Percentiles rank a stretch among this genome's conserved stretches.
phyloP scores from a whole-genome alignment of 2,797 vertebrate genomes.

The Crossoptilon crossoptilon region DNA sequence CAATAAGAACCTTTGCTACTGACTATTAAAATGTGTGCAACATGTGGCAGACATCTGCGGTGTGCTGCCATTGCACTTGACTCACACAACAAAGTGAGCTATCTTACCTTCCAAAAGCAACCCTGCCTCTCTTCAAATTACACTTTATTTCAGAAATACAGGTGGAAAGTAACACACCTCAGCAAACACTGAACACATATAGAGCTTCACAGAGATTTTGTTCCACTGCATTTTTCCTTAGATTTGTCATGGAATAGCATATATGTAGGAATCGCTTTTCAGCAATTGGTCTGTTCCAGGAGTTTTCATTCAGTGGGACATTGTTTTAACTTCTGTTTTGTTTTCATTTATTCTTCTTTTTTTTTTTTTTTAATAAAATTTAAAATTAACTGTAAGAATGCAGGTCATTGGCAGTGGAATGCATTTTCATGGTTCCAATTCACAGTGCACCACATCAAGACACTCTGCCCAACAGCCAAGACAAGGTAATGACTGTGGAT shows the following conservation, averaged over 20 bases:
- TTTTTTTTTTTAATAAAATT: background rate
- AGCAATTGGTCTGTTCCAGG: background rate
- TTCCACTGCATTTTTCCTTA: slow-evolving; percentile 5
- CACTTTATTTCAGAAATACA: slow-evolving; percentile 28
- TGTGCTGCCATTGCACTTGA: slow-evolving; percentile 58
- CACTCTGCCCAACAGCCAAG: background rate
- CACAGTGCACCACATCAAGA: background rate
- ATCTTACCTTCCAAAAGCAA: slow-evolving; percentile 65
- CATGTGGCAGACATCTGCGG: slow-evolving; percentile 71
- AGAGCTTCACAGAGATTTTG: slow-evolving; percentile 49
- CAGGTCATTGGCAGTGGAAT: background rate
- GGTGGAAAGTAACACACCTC: slow-evolving; percentile 48
- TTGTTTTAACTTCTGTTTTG: background rate
- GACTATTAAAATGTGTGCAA: slow-evolving; percentile 59
- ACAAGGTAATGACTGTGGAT: background rate
- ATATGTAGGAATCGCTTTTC: slow-evolving; percentile 23
- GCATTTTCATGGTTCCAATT: background rate
- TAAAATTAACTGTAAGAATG: background rate
- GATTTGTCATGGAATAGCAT: background rate
- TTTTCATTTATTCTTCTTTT: background rate
- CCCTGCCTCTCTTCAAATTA: slow-evolving; percentile 7
- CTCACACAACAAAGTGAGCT: slow-evolving; percentile 50
- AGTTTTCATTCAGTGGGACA: background rate
- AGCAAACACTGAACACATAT: slow-evolving; percentile 11
- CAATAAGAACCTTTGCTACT: slow-evolving; percentile 58